Conservation (phyloP, 2,888 invertebrate genomes). For the Athalia cordata region DNA sequence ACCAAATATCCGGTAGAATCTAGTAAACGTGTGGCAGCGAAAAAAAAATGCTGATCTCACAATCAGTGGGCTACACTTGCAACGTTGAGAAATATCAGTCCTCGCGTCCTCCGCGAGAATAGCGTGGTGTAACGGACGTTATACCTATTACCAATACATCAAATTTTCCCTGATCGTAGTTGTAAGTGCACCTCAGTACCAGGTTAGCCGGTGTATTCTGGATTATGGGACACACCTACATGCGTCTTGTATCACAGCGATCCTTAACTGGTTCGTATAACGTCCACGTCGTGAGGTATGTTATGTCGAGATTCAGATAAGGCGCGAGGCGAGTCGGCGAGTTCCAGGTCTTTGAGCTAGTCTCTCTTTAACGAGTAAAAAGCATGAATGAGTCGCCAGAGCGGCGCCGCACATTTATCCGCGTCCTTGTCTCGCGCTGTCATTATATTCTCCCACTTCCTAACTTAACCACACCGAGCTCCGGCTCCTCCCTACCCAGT, state of each 20-base stretch:
- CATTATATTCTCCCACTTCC: slow-evolving; percentile 51
- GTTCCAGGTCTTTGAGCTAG: not conserved
- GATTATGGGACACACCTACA: slow-evolving; percentile 5
- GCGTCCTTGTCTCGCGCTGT: slow-evolving; percentile 60
- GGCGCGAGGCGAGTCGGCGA: slow-evolving; percentile 19
- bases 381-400: slow-evolving; percentile 69
- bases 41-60: too few relatives aligned
- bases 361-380: slow-evolving; percentile 65
- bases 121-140: too few relatives aligned
- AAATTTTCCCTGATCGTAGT: too few relatives aligned
- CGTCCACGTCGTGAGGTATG: not conserved
- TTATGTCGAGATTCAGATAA: slow-evolving; percentile 17
- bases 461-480: slow-evolving; percentile 17
- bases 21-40: too few relatives aligned
- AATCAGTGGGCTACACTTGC: too few relatives aligned
- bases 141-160: too few relatives aligned
- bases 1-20: too few relatives aligned
- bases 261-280: slow-evolving; percentile 34
- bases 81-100: too few relatives aligned
- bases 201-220: too few relatives aligned
- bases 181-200: too few relatives aligned
- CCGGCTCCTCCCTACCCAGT: slow-evolving; percentile 17
- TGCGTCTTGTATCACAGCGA: slow-evolving; percentile 10
- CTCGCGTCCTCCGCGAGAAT: too few relatives aligned
- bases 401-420: slow-evolving; percentile 67